Evolutionary conservation across 2,797 vertebrate genomes (phyloP).

Genomic region (Schizopygopsis malacanthus): DNA sequence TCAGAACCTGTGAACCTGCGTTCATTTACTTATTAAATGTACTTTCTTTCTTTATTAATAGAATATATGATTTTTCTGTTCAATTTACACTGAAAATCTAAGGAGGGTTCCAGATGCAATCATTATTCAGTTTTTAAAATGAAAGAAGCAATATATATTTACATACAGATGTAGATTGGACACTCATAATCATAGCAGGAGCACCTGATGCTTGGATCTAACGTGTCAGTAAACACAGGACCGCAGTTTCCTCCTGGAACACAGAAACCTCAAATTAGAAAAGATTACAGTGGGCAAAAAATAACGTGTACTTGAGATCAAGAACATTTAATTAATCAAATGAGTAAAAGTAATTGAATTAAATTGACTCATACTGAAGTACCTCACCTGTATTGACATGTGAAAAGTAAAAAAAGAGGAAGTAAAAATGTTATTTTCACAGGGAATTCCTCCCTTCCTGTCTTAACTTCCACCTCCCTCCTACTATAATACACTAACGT

Average conservation of each 20-base stretch:
- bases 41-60: not conserved
- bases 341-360: slow-evolving; percentile 17
- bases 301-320: slow-evolving; percentile 9
- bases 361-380: slow-evolving; percentile 3
- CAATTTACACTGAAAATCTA: slow-evolving; percentile 69
- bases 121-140: slow-evolving; percentile 43
- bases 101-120: not conserved
- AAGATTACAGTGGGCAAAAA: slow-evolving; percentile 24
- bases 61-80: slow-evolving; percentile 78
- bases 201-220: slow-evolving; percentile 16
- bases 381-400: slow-evolving; percentile 14
- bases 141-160: slow-evolving; percentile 54
- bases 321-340: slow-evolving; percentile 23
- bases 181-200: slow-evolving; percentile 19
- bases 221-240: slow-evolving; percentile 23
- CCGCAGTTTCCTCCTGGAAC: not conserved
- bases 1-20: not conserved
- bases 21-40: not conserved
- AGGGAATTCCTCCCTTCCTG: not conserved
- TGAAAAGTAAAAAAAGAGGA: slow-evolving; percentile 1
- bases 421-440: not conserved
- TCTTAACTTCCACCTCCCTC: not conserved
- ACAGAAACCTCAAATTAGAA: slow-evolving; percentile 32
- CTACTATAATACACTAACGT: slow-evolving; percentile 14
- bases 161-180: slow-evolving; percentile 61